Percentiles rank a stretch among this genome's conserved stretches.
phyloP scores from a whole-genome alignment of 2,888 invertebrate species.

The Hypomecis atomaria region DNA sequence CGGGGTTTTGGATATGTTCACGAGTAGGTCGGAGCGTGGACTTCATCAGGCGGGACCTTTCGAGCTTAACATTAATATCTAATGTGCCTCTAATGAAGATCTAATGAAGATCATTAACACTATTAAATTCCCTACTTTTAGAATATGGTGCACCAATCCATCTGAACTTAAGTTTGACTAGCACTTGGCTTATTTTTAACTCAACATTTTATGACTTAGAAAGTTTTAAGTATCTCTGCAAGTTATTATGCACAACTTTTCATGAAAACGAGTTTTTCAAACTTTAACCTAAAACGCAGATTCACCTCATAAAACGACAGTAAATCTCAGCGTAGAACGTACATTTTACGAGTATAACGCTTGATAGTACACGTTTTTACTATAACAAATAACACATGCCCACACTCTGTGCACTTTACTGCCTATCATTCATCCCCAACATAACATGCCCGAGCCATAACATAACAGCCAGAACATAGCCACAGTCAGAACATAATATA shows the following conservation, averaged over 20 bases:
- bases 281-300: conserved; percentile 8
- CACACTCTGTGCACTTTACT: conserved; percentile 31
- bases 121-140: no score
- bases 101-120: no score
- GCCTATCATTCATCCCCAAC: conserved; percentile 31
- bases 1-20: no score
- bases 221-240: neutral
- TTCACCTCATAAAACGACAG: conserved; percentile 5
- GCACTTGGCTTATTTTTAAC: no score
- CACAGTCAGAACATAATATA: conserved; percentile 33
- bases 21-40: no score
- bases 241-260: neutral
- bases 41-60: no score
- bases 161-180: no score
- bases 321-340: conserved; percentile 4
- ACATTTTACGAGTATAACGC: conserved; percentile 15
- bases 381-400: conserved; percentile 36
- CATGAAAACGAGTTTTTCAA: conserved; percentile 3
- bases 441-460: conserved; percentile 21
- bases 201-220: no score
- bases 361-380: conserved; percentile 42
- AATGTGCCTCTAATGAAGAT: no score
- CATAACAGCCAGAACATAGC: conserved; percentile 17
- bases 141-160: no score
- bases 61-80: no score